These are phyloP conservation scores for Callosobruchus maculatus DNA, from an alignment of 2,888 invertebrate genomes.

Conservation along the genomic window DNA sequence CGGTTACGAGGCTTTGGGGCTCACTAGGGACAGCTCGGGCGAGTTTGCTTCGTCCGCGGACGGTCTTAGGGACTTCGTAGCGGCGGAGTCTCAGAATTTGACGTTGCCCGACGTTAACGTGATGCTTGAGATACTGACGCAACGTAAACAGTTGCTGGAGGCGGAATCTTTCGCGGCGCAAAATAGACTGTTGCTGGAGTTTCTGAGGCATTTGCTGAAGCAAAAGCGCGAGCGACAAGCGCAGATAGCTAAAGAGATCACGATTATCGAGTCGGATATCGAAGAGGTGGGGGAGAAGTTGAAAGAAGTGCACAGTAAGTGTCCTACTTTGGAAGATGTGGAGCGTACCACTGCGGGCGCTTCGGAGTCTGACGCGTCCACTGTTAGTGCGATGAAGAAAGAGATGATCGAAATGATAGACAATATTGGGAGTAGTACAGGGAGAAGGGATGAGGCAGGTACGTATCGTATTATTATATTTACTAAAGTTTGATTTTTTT, in stretches of 20 bases:
- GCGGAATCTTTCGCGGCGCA: constrained; percentile 78
- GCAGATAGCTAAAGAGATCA: constrained; percentile 67
- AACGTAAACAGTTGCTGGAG: constrained; percentile 75
- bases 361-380: constrained; percentile 48
- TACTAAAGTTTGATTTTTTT: no score
- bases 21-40: constrained; percentile 44
- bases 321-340: constrained; percentile 57
- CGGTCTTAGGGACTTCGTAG: constrained; percentile 61
- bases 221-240: constrained; percentile 67
- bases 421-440: constrained; percentile 52
- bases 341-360: constrained; percentile 47
- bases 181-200: constrained; percentile 78
- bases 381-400: constrained; percentile 54
- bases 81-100: constrained; percentile 67
- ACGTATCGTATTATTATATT: not conserved
- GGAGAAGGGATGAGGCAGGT: constrained; percentile 33
- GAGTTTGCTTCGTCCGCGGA: constrained; percentile 51
- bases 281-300: constrained; percentile 67
- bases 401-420: constrained; percentile 57
- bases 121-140: constrained; percentile 74
- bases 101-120: constrained; percentile 77
- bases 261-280: constrained; percentile 71
- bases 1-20: constrained; percentile 48
- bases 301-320: constrained; percentile 56
- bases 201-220: constrained; percentile 70